Evolutionary conservation across 2,113 vertebrate genomes (phyloP).

Genomic region (Nannobrachium achirus): DNA sequence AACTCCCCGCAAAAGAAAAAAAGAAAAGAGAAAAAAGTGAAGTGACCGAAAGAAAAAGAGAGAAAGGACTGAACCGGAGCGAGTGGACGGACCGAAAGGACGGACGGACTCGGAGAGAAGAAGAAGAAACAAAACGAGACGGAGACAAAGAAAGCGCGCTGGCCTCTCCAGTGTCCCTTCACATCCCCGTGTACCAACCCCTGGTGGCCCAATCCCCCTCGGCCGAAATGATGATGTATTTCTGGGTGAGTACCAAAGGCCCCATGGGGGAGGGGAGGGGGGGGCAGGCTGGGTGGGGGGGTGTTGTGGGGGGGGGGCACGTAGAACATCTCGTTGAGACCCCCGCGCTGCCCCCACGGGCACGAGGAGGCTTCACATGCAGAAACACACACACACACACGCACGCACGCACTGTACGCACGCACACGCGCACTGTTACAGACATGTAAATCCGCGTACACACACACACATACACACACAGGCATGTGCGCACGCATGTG

Average conservation of each 20-base stretch:
- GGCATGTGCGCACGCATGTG: neutral
- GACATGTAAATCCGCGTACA: neutral
- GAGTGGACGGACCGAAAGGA: slow-evolving; percentile 33
- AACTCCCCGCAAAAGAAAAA: neutral
- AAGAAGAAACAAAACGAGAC: slow-evolving; percentile 18
- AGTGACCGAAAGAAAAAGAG: slow-evolving; percentile 16
- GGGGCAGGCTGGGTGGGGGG: neutral
- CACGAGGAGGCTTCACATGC: neutral
- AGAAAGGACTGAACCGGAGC: slow-evolving; percentile 28
- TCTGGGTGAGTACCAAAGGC: slow-evolving; percentile 68
- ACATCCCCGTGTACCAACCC: slow-evolving; percentile 37
- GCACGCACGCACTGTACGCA: slow-evolving; percentile 9
- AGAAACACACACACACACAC: neutral
- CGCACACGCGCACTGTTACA: slow-evolving; percentile 10
- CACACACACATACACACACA: slow-evolving; percentile 19
- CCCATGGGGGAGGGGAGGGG: slow-evolving; percentile 4
- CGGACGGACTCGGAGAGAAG: slow-evolving; percentile 4
- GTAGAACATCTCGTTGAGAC: neutral
- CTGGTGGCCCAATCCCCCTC: slow-evolving; percentile 41
- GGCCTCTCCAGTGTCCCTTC: slow-evolving; percentile 47
- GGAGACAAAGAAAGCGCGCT: slow-evolving; percentile 22
- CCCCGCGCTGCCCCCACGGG: neutral
- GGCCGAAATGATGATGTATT: slow-evolving; percentile 72
- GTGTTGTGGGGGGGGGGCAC: neutral
- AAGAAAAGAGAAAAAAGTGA: slow-evolving; percentile 6